Conservation (phyloP, 2,888 invertebrate species). For the Cataglyphis rosenhaueri region DNA sequence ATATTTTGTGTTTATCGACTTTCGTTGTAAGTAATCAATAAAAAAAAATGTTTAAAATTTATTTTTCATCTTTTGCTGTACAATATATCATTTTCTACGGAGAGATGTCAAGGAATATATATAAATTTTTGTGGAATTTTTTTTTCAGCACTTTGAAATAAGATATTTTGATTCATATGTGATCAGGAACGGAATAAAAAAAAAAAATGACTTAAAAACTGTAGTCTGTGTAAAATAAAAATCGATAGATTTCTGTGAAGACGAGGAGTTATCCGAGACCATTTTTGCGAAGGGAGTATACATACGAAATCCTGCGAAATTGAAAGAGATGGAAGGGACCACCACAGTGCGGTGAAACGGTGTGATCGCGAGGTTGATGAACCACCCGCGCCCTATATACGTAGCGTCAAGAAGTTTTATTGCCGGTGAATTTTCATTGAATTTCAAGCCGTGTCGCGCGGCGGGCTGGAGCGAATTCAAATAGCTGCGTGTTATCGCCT, state of each 20-base stretch:
- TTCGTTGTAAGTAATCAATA: no score
- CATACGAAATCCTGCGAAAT: background rate
- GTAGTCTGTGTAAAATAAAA: background rate
- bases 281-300: background rate
- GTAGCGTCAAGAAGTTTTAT: conserved; percentile 48
- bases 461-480: conserved; percentile 43
- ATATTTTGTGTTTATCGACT: no score
- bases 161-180: no score
- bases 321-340: conserved; percentile 9
- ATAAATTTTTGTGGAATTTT: no score
- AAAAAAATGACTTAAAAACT: background rate
- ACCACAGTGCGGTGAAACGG: conserved; percentile 10
- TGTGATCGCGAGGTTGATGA: conserved; percentile 31
- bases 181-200: no score
- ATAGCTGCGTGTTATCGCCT: conserved; percentile 51
- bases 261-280: background rate
- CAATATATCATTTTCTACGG: background rate
- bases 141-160: no score
- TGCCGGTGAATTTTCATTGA: conserved; percentile 56
- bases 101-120: background rate
- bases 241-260: background rate
- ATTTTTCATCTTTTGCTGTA: background rate
- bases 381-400: conserved; percentile 14
- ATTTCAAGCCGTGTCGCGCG: conserved; percentile 53
- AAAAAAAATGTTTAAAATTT: no score